Base-by-base conservation (phyloP, 2,797 vertebrate species). In the Cynodonichthys magdalenae region DNA sequence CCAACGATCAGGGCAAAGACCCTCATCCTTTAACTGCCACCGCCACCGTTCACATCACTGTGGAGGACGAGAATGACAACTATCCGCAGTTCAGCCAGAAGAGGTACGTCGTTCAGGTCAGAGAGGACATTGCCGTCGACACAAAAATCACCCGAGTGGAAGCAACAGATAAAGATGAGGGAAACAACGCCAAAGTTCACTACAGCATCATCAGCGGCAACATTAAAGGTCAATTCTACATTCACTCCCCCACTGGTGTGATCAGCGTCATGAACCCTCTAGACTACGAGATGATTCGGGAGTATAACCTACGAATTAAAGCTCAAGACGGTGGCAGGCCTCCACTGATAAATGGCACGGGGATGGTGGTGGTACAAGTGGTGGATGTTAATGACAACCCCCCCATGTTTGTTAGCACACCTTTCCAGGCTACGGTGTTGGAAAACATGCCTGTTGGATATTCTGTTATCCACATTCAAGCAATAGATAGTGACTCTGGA, bases 21-120 rank as follows among this genome's bases (percentile, higher is more conserved):
- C 96, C 96, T 0, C 94, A 94, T 0, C 96, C 98, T 0, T 95
- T 90, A 24, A 97, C 95, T 0, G 95, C 96, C 75, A 97, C 96
- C 0, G 96, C 96, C 48, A 96, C 94, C 0, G 96, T 99, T 39
- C 86, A 95, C 82, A 97, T 99, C 74, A 83, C 89, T 0, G 94
- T 99, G 19, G 96, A 98, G 82, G 98, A 99, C 1, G 98, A 99
- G 80, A 99, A 99, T 0, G 98, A 99, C 88, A 99, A 99, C 87
- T 96, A 94, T 66, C 98, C 98, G 0, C 98, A 99, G 90, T 99
- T 99, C 85, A 95, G 94, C 0, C 92, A 97, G 79, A 97, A 97
- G 76, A 92, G 95, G 56, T 99, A 99, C 0, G 85, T 96, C 7
- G 95, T 98, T 0, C 95, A 93, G 79, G 94, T 99, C 61, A 94